Conservation (phyloP, 2,113 vertebrate genomes). For the Girardinichthys multiradiatus region DNA sequence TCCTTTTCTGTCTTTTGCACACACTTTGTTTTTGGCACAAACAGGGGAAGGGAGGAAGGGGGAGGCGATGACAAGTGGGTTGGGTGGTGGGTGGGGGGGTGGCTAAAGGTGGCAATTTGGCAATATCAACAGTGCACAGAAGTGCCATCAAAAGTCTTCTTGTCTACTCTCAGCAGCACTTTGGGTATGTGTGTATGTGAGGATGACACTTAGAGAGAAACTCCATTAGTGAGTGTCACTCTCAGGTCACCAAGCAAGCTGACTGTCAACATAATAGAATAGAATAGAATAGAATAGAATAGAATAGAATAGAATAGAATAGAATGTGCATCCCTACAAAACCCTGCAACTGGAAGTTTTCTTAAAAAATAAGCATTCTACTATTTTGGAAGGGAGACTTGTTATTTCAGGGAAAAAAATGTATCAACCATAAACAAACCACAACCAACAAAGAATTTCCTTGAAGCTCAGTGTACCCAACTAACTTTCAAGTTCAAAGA, state of each 20-base stretch:
- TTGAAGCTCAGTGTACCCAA: not conserved
- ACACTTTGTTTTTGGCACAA: constrained; percentile 41
- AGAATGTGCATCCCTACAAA: not conserved
- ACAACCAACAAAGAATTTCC: constrained; percentile 4
- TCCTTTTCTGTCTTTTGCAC: constrained; percentile 46
- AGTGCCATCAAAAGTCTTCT: constrained; percentile 49
- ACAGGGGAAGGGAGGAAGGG: constrained; percentile 7
- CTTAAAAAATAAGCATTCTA: not conserved
- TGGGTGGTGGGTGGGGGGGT: too few species aligned
- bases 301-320: not conserved
- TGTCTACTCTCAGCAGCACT: constrained; percentile 27
- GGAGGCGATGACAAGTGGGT: constrained; percentile 5
- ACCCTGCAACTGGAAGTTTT: too few species aligned
- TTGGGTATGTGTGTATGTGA: constrained; percentile 3
- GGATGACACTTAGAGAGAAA: constrained; percentile 20
- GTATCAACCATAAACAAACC: not conserved
- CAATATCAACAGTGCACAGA: constrained; percentile 49
- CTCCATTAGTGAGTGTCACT: constrained; percentile 47
- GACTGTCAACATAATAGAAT: constrained; percentile 6
- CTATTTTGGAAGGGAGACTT: not conserved
- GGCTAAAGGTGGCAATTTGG: constrained; percentile 57
- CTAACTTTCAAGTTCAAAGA: constrained; percentile 1
- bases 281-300: constrained; percentile 8
- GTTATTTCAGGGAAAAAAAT: not conserved
- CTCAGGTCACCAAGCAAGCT: constrained; percentile 34